Evolutionary conservation across 1,140 invertebrate species (phyloP), one percentile per base, ranked within the genome.

Genomic region (Lepidurus arcticus): DNA sequence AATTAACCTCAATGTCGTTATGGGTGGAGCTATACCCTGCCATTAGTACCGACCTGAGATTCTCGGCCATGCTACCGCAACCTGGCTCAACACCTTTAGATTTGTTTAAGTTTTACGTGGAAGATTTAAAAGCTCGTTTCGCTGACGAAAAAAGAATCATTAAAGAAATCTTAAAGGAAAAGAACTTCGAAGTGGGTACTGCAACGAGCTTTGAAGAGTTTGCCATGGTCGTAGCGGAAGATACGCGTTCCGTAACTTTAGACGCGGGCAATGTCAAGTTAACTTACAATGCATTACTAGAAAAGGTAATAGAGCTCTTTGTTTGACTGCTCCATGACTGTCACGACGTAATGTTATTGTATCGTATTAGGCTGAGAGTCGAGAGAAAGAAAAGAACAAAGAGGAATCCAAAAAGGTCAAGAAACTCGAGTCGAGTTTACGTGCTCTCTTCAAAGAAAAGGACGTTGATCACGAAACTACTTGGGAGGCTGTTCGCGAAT

Each of bases 131-230:
- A 85, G 94, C 95, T 0, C 88, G 96, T 42, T 99, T 98, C 86
- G 94, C 98, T 83, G 95, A 98, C 84, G 98, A 99, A 84, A 98
- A 98, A 85, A 97, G 98, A 86, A 93, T 99, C 21, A 99, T 99
- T 34, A 96, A 97, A 82, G 97, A 99, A 85, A 98, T 99, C 80
- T 85, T 98, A 0, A 96, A 94, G 84, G 95, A 98, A 81, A 95
- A 95, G 83, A 89, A 91, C 53, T 98, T 97, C 84, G 91, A 93
- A 78, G 93, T 98, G 9, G 92, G 94, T 83, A 90, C 86, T 0
- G 90, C 90, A 47, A 98, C 96, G 3, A 92, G 92, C 2, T 98
- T 98, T 85, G 96, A 98, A 84, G 93, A 98, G 83, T 99, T 99
- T 87, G 95, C 94, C 0, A 96, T 93, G 0, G 90, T 97, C n/a